A percentile compares a stretch with the other conserved stretches of the same genome.
Conservation (phyloP, 2,797 vertebrate genomes). For the Chrysolophus pictus region DNA sequence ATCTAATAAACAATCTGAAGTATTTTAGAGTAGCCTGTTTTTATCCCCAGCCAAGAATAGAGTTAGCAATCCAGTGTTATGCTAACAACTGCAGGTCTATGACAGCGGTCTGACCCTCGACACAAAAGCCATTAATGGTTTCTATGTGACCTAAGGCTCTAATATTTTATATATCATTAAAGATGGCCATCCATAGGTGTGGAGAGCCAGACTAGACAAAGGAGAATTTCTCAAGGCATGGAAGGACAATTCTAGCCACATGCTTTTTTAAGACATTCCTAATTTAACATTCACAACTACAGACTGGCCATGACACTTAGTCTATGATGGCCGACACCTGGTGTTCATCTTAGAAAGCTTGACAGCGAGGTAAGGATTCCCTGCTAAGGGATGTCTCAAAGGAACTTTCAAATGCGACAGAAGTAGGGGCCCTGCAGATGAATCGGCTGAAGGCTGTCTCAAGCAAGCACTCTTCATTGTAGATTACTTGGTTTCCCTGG, state of each 20-base stretch:
- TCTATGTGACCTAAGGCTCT: neutral
- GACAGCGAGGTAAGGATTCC: neutral
- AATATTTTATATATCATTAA: neutral
- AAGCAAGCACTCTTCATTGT: neutral
- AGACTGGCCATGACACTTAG: neutral
- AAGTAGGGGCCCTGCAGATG: neutral
- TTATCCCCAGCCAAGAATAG: neutral
- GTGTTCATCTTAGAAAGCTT: neutral
- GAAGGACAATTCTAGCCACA: neutral
- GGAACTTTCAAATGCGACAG: neutral
- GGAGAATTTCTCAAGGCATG: neutral
- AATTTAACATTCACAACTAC: neutral
- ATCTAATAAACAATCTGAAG: neutral
- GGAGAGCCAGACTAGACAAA: neutral
- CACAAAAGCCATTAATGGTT: neutral
- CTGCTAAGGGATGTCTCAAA: neutral
- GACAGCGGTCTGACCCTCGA: neutral
- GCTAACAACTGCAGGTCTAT: neutral
- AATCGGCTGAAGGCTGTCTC: neutral
- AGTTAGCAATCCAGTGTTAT: neutral
- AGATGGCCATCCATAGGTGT: neutral
- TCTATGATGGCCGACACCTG: neutral
- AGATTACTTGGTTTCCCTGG: neutral
- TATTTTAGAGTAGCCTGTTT: conserved; percentile 17
- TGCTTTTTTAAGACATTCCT: neutral